Evolutionary conservation across 2,113 vertebrate species (phyloP).

Genomic region (Neolamprologus toae): DNA sequence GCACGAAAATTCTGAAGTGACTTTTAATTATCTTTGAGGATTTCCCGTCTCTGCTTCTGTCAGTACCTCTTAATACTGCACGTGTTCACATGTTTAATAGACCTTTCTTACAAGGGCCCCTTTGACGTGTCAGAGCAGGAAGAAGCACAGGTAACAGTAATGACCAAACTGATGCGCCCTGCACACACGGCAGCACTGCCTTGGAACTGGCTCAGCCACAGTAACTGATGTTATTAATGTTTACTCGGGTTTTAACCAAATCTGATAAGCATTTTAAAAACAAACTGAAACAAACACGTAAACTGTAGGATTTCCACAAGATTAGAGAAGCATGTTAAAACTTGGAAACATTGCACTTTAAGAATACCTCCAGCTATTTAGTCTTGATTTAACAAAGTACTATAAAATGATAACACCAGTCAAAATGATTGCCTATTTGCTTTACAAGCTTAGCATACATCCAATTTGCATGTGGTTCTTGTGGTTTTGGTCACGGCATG

Average conservation of each 20-base stretch:
- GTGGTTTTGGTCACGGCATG: neutral
- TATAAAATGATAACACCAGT: neutral
- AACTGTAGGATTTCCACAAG: neutral
- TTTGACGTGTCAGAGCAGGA: neutral
- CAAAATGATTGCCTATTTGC: neutral
- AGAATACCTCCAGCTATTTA: neutral
- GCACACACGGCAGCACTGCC: neutral
- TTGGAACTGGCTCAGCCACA: neutral
- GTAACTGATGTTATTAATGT: neutral
- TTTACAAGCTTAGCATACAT: neutral
- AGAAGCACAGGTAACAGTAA: neutral
- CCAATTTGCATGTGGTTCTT: neutral
- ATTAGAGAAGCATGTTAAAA: neutral
- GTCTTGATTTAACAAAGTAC: neutral
- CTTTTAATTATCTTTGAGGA: neutral
- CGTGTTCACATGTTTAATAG: neutral
- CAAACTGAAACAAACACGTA: neutral
- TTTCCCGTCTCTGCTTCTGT: neutral
- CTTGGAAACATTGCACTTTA: neutral
- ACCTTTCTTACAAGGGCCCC: neutral
- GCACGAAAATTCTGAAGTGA: neutral
- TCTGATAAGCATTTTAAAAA: neutral
- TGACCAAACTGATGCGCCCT: neutral
- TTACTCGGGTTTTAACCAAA: neutral
- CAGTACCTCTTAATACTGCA: neutral